Evolutionary conservation across 2,797 vertebrate genomes (phyloP).

Genomic region (Semotilus atromaculatus): DNA sequence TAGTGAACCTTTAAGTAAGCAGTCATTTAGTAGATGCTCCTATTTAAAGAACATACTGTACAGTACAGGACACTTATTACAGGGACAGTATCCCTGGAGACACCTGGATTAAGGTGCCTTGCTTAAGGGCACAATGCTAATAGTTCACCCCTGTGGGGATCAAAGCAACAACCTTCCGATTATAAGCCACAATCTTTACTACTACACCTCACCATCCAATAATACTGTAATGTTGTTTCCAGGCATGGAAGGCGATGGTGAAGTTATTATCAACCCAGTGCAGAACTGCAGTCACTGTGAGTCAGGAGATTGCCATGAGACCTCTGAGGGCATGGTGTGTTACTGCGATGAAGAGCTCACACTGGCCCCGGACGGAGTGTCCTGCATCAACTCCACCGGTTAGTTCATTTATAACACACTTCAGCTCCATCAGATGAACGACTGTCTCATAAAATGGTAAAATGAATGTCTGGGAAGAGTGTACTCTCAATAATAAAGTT

Average conservation of each 20-base stretch:
- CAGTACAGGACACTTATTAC: neutral
- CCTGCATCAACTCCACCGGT: slow-evolving; percentile 85
- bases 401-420: slow-evolving; percentile 22
- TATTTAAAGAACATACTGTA: neutral
- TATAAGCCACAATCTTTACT: neutral
- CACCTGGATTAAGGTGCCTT: neutral
- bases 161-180: neutral
- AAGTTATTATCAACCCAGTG: slow-evolving; percentile 91
- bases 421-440: neutral
- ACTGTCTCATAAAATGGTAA: slow-evolving; percentile 1
- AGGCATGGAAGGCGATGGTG: slow-evolving; percentile 94
- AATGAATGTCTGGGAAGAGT: slow-evolving; percentile 5
- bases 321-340: slow-evolving; percentile 82
- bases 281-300: slow-evolving; percentile 98
- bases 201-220: neutral
- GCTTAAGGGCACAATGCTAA: neutral
- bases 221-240: slow-evolving; percentile 25
- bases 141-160: neutral
- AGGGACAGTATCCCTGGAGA: neutral
- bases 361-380: slow-evolving; percentile 84
- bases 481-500: slow-evolving; percentile 15
- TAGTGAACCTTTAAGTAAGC: neutral
- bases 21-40: neutral
- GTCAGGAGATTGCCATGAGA: slow-evolving; percentile 87
- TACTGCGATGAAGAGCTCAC: slow-evolving; percentile 87